Evolutionary conservation across 2,888 invertebrate genomes (phyloP).

Genomic region (Drosophila colorata): DNA sequence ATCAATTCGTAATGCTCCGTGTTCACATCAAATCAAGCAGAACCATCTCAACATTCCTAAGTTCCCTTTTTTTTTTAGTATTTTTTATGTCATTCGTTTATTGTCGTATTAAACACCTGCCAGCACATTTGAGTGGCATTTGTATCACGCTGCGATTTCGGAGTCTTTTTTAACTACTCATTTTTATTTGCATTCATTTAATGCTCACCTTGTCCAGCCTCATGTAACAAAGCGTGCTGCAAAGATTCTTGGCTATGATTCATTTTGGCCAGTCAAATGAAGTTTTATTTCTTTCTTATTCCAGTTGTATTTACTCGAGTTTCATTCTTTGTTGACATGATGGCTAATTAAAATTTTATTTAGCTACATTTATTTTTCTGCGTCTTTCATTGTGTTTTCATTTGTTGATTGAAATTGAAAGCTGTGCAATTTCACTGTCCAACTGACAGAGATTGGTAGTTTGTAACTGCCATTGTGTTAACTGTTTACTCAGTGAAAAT

Average conservation of each 20-base stretch:
- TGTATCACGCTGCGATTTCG: slow-evolving; percentile 26
- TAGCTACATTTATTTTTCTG: not conserved
- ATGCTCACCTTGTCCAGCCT: slow-evolving; percentile 4
- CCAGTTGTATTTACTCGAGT: not conserved
- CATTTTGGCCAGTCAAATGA: slow-evolving; percentile 4
- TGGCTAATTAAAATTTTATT: slow-evolving; percentile 26
- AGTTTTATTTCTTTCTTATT: not conserved
- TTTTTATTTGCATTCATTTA: slow-evolving; percentile 37
- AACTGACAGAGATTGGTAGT: not conserved
- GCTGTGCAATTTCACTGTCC: not conserved
- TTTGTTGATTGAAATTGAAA: slow-evolving; percentile 5
- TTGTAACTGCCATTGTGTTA: slow-evolving; percentile 6
- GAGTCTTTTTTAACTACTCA: slow-evolving; percentile 12
- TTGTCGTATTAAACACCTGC: slow-evolving; percentile 42
- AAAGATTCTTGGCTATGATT: slow-evolving; percentile 14
- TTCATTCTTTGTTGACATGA: not conserved
- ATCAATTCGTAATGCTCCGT: slow-evolving; percentile 27
- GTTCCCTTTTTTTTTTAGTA: slow-evolving; percentile 7
- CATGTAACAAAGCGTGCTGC: not conserved
- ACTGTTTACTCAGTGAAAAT: slow-evolving; percentile 15
- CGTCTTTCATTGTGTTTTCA: not conserved
- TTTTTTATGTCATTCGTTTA: slow-evolving; percentile 10
- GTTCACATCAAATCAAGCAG: slow-evolving; percentile 72
- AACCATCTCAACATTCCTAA: slow-evolving; percentile 60
- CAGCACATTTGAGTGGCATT: slow-evolving; percentile 26